Evolutionary conservation across 2,797 vertebrate species (phyloP), one percentile per base, ranked within the genome.

Genomic region (Melanotaenia pygmaea): DNA sequence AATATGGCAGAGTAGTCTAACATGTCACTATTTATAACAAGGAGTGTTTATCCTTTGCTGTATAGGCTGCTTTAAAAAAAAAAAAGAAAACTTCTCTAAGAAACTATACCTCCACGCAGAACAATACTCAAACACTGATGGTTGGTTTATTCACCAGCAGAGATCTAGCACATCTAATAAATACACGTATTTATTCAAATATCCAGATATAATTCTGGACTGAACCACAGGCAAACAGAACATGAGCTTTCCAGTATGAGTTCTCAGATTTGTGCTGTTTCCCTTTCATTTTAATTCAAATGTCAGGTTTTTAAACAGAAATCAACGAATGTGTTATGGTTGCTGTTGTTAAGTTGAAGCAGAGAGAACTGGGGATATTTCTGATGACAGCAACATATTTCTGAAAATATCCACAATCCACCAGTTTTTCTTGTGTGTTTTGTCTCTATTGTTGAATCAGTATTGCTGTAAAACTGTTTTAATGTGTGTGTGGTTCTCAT

Each of bases 341-440:
- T 35, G 7, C 35, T 71, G 32, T 32, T 7, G 32, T 5, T 7
- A 5, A 32, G 32, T 7, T 53, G 72, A 37, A 67, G 64, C 43
- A 64, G 45, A 69, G 45, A 66, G 72, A 38, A 79, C 69, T 72
- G 66, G 50, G 63, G 50, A 12, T 28, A 18, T 26, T 35, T 45
- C 35, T 59, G 74, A 18, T 59, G 32, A 47, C 35, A 67, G 58
- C 77, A 77, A 60, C 70, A 32, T 32, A 32, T 69, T 63, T 22
- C 35, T 26, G 14, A 40, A 47, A 2, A 56, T 53, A 7, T n/a
- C 16, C 22, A 2, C 11, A 3, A 18, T 59, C 61, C 37, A 66
- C 9, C 50, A 20, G 10, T 22, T 28, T 37, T 54, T 50, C 13
- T 26, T 12, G 8, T 12, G 8, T 43, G 40, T 16, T 43, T 43